These are phyloP conservation scores for Clitarchus hookeri DNA, from an alignment of 2,888 invertebrate species.

Conservation along the genomic window DNA sequence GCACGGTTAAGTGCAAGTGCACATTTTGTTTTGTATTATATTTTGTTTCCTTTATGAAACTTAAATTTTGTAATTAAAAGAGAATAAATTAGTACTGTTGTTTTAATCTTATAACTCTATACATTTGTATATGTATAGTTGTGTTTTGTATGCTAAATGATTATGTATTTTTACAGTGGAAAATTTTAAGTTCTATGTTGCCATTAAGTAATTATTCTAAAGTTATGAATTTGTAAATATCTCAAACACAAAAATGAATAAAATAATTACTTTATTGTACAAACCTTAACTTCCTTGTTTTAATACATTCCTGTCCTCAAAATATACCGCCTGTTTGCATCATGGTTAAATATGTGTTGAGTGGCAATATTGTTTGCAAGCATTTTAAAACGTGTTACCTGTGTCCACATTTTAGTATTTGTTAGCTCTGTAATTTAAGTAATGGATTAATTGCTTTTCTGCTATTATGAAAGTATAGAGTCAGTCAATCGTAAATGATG, in stretches of 20 bases:
- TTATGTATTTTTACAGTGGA: slow-evolving; percentile 19
- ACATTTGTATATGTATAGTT: slow-evolving; percentile 9
- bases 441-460: too few species aligned
- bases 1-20: slow-evolving; percentile 25
- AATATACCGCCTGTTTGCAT: too few species aligned
- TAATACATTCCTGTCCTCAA: neutral
- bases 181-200: neutral
- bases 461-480: too few species aligned
- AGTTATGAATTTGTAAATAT: slow-evolving; percentile 18
- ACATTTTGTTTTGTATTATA: slow-evolving; percentile 22
- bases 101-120: slow-evolving; percentile 10
- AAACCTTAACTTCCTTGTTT: neutral
- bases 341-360: too few species aligned
- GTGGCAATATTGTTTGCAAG: too few species aligned
- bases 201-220: neutral
- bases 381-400: too few species aligned
- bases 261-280: slow-evolving; percentile 19
- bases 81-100: neutral
- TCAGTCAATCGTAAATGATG: too few species aligned
- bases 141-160: slow-evolving; percentile 11
- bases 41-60: neutral
- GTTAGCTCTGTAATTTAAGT: too few species aligned
- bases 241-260: slow-evolving; percentile 4
- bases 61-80: slow-evolving; percentile 5
- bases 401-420: too few species aligned